phyloP scores from a whole-genome alignment of 2,113 vertebrate species.

The Azemiops feae region DNA sequence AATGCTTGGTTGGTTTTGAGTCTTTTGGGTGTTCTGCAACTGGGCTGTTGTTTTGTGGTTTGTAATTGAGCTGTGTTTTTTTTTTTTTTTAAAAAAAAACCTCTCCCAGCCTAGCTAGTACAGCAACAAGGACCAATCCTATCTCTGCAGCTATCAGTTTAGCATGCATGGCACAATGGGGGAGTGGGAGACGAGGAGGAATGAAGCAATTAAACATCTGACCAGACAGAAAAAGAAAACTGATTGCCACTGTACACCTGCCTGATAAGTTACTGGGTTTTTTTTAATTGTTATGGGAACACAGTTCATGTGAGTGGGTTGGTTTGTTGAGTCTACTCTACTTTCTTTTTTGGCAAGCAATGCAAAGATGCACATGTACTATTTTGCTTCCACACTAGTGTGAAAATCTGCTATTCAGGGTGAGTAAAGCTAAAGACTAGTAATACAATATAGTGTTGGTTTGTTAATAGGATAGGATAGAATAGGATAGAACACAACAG shows the following conservation, averaged over 20 bases:
- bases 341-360: neutral
- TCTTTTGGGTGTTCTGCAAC: neutral
- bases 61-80: neutral
- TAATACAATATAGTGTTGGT: neutral
- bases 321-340: neutral
- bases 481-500: rapidly evolving
- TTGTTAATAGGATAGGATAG: neutral
- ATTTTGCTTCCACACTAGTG: neutral
- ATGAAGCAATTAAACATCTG: neutral
- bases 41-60: neutral
- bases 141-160: neutral
- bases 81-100: neutral
- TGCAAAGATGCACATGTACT: neutral
- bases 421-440: neutral
- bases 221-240: neutral
- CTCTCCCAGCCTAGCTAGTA: neutral
- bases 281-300: neutral
- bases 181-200: neutral
- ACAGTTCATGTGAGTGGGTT: neutral
- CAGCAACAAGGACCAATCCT: neutral
- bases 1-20: neutral
- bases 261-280: neutral
- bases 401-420: neutral
- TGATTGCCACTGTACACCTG: neutral
- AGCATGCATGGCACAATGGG: neutral